Evolutionary conservation across 1,140 invertebrate species (phyloP), one percentile per base, ranked within the genome.

Genomic region (Ceratosolen solmsi): DNA sequence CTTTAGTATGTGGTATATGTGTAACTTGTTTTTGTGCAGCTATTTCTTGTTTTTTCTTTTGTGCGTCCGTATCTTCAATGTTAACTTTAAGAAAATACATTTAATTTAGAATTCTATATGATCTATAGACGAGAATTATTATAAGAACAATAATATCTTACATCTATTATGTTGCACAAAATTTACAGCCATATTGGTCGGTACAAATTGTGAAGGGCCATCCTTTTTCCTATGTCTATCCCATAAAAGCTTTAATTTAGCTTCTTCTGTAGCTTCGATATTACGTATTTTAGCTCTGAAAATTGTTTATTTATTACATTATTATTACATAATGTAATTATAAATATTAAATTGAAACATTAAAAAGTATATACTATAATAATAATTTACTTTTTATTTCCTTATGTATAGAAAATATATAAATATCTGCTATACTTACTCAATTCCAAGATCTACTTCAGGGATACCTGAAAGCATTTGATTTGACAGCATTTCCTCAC

Each of bases 401-500:
- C 5, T 46, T 46, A 46, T 46, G 5, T 46, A 13, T 46, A 56
- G 25, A 41, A n/a, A 82, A 71, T 83, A 15, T 74, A 15, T 60
- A 71, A 80, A 70, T 51, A 79, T 68, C 3, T 60, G n/a, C 33
- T 60, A 95, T 72, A 91, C 93, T 92, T 92, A 96, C 95, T 99
- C 98, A 85, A 99, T 99, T 54, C 99, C 99, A 60, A 99, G 93
- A 93, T 99, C 99, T 2, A 99, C 97, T 94, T 99, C 99, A n/a
- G 99, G 99, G 84, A 99, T 99, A 77, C 99, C 99, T 89, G 97
- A 99, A 3, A 99, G 92, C 99, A 99, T 99, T 93, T 99, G 99
- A 94, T 99, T 99, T 9, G 98, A 99, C 84, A 99, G 94, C 97
- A 99, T 99, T 92, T 99, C 99, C 92, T 99, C 98, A 25, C 96